Percentiles rank a stretch among this genome's conserved stretches.
Conservation (phyloP, 2,113 vertebrate species). For the Dasypus novemcinctus region DNA sequence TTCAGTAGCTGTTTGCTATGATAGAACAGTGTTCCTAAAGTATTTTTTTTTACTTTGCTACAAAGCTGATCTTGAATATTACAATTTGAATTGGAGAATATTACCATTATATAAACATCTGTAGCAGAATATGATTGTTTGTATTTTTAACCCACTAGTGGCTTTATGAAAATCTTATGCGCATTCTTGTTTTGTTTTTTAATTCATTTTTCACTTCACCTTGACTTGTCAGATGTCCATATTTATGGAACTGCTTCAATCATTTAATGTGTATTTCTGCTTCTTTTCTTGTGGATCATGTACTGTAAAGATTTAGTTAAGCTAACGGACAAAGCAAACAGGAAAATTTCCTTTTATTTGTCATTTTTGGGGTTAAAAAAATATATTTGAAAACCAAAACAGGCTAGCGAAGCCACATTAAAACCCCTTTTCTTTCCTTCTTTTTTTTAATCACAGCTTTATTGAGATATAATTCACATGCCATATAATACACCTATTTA, state of each 20-base stretch:
- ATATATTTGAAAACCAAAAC: neutral
- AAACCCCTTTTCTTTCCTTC: neutral
- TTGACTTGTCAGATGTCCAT: neutral
- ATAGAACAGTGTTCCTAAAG: neutral
- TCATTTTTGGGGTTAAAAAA: neutral
- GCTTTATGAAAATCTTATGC: neutral
- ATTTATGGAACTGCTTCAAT: neutral
- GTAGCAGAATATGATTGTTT: neutral
- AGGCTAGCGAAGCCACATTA: constrained; percentile 7
- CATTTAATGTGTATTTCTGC: neutral
- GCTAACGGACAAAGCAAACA: neutral
- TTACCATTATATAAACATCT: neutral
- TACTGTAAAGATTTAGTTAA: neutral
- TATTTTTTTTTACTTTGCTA: neutral
- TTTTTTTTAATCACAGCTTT: too few species aligned
- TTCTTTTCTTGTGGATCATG: neutral
- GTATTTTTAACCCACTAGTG: neutral
- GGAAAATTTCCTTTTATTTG: neutral
- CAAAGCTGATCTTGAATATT: neutral
- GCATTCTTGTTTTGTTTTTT: neutral
- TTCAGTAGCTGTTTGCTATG: neutral
- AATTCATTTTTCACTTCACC: neutral
- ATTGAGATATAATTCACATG: too few species aligned
- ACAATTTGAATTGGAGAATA: neutral
- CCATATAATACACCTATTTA: too few species aligned